Base-by-base conservation (phyloP, 2,113 vertebrate genomes). In the Hucho hucho region DNA sequence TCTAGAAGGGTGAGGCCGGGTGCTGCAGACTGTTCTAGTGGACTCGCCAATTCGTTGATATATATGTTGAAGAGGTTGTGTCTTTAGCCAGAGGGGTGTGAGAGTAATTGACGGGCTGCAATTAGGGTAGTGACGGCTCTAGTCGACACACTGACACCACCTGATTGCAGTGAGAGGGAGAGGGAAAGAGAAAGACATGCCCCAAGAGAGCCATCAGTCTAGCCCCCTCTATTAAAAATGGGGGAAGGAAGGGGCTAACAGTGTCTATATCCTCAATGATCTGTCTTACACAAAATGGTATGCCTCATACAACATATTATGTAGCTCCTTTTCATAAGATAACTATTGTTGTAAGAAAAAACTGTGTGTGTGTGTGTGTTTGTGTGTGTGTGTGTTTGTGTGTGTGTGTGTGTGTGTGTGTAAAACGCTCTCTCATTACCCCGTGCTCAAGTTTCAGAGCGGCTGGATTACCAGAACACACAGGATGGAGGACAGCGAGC, bases 401-500 rank as follows among this genome's bases (percentile, higher is more conserved):
- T 9, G 25, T 20, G 13, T 58, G 49, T 18, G 65, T 66, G 72
- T 7, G 59, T 69, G 37, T n/a, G 70, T 81, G 77, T 88, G 56
- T 65, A 76, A 88, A 89, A 81, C 83, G 84, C 83, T n/a, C 78
- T 87, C 89, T 90, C 85, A 87, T 92, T 89, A 92, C 84, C 82
- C 74, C 69, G 32, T 0, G 66, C 82, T 91, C 88, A 66, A 75
- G 87, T 91, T 93, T 88, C 89, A 83, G 81, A 83, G 87, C 82
- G 74, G 83, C 83, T 49, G 75, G 89, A 91, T 91, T 90, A 91
- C 74, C 37, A n/a, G 75, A 75, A 86, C 83, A 84, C 83, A 78
- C 69, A 1, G 72, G 74, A 75, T 37, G 65, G 43, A 58, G 43
- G 37, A 25, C 9, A n/a, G 20, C 18, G 58, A 26, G 59, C 37